Conservation (phyloP, 1,140 invertebrate genomes). For the Rhizoglyphus robini region DNA sequence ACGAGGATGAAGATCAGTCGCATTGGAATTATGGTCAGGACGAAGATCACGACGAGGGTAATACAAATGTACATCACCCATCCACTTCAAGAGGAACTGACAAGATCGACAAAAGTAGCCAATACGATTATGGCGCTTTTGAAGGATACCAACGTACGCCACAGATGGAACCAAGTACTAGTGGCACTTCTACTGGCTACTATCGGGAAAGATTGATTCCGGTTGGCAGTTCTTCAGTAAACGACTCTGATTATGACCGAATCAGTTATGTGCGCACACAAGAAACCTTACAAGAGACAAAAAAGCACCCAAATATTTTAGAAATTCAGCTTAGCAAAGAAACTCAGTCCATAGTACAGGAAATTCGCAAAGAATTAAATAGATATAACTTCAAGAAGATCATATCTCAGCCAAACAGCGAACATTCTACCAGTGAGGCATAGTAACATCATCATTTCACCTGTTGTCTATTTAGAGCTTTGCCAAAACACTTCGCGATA, state of each 20-base stretch:
- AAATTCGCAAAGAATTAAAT: slow-evolving; percentile 14
- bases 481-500: no score
- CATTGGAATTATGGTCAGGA: slow-evolving; percentile 5
- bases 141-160: no score
- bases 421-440: neutral
- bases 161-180: no score
- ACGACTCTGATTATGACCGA: neutral
- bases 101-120: slow-evolving; percentile 8
- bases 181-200: neutral
- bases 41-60: neutral
- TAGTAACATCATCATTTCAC: neutral
- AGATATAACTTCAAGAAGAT: slow-evolving; percentile 5
- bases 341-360: slow-evolving; percentile 15
- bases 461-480: neutral
- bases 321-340: slow-evolving; percentile 10
- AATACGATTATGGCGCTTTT: slow-evolving; percentile 2
- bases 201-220: neutral
- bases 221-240: neutral
- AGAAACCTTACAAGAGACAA: neutral
- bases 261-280: slow-evolving; percentile 4
- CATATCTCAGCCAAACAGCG: neutral
- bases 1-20: neutral
- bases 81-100: neutral
- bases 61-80: neutral
- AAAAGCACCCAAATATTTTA: slow-evolving; percentile 3